Evolutionary conservation across 2,797 vertebrate genomes (phyloP).

Genomic region (Lithobates pipiens): DNA sequence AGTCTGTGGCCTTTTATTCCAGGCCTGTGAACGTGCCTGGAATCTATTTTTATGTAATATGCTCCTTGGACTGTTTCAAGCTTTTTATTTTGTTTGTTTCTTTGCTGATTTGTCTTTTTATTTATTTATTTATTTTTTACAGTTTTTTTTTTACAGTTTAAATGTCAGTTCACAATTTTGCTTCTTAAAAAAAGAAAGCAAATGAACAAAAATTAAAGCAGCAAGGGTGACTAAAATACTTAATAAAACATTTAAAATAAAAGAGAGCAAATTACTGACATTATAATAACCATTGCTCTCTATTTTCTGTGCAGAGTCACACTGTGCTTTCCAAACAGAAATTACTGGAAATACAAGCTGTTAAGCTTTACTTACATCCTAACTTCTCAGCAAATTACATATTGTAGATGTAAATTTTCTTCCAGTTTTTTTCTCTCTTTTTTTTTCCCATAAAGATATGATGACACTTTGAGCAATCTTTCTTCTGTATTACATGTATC

Average conservation of each 20-base stretch:
- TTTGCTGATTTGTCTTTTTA: not conserved
- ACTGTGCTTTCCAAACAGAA: not conserved
- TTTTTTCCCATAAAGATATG: not conserved
- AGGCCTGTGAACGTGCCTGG: no score
- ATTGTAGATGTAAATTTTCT: no score
- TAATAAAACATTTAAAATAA: conserved; percentile 4
- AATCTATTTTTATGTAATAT: no score
- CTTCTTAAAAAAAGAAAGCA: not conserved
- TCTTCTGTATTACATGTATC: not conserved
- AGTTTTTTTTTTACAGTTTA: not conserved
- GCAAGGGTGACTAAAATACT: not conserved
- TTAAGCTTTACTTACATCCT: conserved; percentile 6
- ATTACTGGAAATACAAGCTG: conserved; percentile 12
- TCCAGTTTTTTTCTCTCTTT: no score
- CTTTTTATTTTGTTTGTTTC: no score
- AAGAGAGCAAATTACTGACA: conserved; percentile 24
- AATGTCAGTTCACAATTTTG: not conserved
- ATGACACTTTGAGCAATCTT: not conserved
- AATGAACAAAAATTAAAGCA: not conserved
- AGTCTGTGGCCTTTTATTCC: no score
- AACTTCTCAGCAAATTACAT: not conserved
- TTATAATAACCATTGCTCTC: not conserved
- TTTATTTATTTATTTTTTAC: not conserved
- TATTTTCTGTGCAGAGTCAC: conserved; percentile 3
- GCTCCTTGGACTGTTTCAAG: no score